phyloP scores from a whole-genome alignment of 2,797 vertebrate genomes.

The Epinephelus awoara region DNA sequence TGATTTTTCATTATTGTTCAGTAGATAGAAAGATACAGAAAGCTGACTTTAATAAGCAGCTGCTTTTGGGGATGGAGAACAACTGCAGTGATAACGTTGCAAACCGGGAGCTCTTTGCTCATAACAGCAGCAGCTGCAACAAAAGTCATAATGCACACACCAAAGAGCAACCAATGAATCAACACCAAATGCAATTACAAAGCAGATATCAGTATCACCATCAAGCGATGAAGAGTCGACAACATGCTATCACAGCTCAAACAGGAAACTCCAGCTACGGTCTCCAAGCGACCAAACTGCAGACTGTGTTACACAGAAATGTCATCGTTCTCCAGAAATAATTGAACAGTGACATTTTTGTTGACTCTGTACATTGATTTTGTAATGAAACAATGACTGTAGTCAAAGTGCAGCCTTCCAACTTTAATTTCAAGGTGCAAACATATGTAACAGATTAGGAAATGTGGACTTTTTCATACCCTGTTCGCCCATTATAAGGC shows the following conservation, averaged over 20 bases:
- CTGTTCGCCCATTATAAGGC: too few relatives aligned
- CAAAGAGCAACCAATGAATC: too few relatives aligned
- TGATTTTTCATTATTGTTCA: neutral
- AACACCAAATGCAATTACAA: neutral
- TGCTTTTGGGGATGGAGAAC: neutral
- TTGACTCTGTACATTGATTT: neutral
- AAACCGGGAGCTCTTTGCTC: neutral
- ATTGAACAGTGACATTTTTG: neutral
- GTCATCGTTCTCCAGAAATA: neutral
- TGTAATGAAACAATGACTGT: neutral
- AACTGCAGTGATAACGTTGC: neutral
- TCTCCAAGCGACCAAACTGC: neutral
- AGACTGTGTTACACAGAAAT: neutral
- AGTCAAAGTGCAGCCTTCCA: too few relatives aligned
- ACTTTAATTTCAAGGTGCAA: neutral
- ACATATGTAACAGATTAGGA: too few relatives aligned
- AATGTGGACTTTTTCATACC: too few relatives aligned
- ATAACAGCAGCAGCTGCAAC: neutral
- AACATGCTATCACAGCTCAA: neutral
- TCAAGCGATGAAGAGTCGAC: neutral
- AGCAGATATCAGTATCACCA: neutral
- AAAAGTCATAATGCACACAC: neutral
- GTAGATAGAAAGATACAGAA: too few relatives aligned
- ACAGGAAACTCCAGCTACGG: neutral
- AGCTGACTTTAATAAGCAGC: neutral